Percentiles rank a stretch among this genome's conserved stretches.
phyloP scores from a whole-genome alignment of 2,888 invertebrate species.

The Desoria tigrina region DNA sequence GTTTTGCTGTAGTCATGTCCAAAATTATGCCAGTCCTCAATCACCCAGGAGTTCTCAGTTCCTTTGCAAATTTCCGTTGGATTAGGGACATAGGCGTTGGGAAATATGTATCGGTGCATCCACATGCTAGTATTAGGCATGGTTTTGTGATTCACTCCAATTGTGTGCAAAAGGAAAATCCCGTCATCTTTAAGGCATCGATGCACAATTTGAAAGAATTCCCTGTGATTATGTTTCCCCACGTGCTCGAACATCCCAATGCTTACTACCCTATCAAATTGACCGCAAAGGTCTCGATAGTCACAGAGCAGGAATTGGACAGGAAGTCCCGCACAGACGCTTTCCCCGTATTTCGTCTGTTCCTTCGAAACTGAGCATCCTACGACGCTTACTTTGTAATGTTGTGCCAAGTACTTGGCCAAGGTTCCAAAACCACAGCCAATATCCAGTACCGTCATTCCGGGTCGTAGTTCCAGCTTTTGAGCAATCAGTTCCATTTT shows the following conservation, averaged over 20 bases:
- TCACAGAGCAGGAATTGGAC: slow-evolving; percentile 29
- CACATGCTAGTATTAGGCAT: neutral
- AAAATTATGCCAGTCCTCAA: slow-evolving; percentile 48
- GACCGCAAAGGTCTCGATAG: slow-evolving; percentile 34
- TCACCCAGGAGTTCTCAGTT: slow-evolving; percentile 23
- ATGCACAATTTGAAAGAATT: slow-evolving; percentile 30
- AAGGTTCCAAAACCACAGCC: slow-evolving; percentile 42
- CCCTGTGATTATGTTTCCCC: slow-evolving; percentile 30
- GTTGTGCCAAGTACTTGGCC: slow-evolving; percentile 31
- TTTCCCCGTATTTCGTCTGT: slow-evolving; percentile 29
- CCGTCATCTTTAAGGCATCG: slow-evolving; percentile 6
- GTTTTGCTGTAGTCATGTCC: slow-evolving; percentile 41
- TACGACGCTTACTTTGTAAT: slow-evolving; percentile 37
- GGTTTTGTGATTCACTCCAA: neutral
- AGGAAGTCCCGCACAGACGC: slow-evolving; percentile 2
- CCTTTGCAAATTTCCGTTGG: slow-evolving; percentile 7
- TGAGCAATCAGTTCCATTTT: slow-evolving; percentile 42
- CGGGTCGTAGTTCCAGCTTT: slow-evolving; percentile 40
- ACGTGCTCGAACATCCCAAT: slow-evolving; percentile 47
- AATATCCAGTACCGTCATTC: slow-evolving; percentile 43
- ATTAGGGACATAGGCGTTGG: slow-evolving; percentile 4
- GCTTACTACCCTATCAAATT: slow-evolving; percentile 39
- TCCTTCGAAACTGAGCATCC: slow-evolving; percentile 38
- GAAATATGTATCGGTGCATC: slow-evolving; percentile 13
- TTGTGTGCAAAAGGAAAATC: slow-evolving; percentile 15